Conservation (phyloP, 2,797 vertebrate species). For the Acanthurus tractus region DNA sequence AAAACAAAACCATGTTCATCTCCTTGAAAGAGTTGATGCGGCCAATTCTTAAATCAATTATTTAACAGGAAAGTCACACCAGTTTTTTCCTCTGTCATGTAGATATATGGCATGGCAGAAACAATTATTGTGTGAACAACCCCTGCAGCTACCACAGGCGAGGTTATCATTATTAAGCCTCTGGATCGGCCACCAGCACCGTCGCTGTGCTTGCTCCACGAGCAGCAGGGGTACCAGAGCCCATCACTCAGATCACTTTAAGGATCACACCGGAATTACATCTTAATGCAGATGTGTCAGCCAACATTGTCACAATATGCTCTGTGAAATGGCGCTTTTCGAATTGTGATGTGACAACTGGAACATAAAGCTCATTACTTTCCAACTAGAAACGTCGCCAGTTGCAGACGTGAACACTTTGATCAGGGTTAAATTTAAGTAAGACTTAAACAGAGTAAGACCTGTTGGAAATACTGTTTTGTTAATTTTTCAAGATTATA, state of each 20-base stretch:
- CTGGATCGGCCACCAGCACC: slow-evolving; percentile 74
- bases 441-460: slow-evolving; percentile 17
- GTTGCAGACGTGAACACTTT: slow-evolving; percentile 19
- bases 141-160: slow-evolving; percentile 79
- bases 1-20: slow-evolving; percentile 48
- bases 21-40: slow-evolving; percentile 78
- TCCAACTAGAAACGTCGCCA: slow-evolving; percentile 21
- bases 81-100: slow-evolving; percentile 91
- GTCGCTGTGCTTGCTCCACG: slow-evolving; percentile 59
- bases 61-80: slow-evolving; percentile 92
- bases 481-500: background rate
- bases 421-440: slow-evolving; percentile 1
- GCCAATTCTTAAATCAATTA: slow-evolving; percentile 88
- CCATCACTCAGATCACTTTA: slow-evolving; percentile 75
- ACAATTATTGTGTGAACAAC: slow-evolving; percentile 90
- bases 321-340: slow-evolving; percentile 46
- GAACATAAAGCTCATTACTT: slow-evolving; percentile 58
- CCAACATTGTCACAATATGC: slow-evolving; percentile 52
- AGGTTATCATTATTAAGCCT: slow-evolving; percentile 83
- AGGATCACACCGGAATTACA: slow-evolving; percentile 68
- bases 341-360: slow-evolving; percentile 55
- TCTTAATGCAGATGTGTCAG: slow-evolving; percentile 65
- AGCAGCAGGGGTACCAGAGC: slow-evolving; percentile 80
- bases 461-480: background rate
- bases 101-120: slow-evolving; percentile 94